Conservation (phyloP, 2,113 vertebrate species). For the Rattus rattus region DNA sequence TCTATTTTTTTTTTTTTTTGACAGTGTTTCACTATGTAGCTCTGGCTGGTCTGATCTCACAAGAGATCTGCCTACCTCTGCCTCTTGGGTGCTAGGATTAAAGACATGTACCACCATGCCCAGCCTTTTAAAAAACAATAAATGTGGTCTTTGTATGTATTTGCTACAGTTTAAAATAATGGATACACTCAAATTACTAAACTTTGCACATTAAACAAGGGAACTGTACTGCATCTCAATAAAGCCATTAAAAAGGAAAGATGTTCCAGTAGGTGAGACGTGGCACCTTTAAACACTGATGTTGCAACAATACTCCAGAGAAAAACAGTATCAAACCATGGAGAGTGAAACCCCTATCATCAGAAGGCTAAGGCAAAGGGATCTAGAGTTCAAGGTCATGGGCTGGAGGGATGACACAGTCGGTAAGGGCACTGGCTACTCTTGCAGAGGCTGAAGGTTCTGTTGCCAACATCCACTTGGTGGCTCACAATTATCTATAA, state of each 20-base stretch:
- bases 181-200: not conserved
- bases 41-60: not conserved
- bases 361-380: not conserved
- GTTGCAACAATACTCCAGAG: not conserved
- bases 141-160: not conserved
- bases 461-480: not conserved
- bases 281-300: not conserved
- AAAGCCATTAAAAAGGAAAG: not conserved
- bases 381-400: not conserved
- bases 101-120: not conserved
- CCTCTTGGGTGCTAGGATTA: not conserved
- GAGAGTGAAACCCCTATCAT: not conserved
- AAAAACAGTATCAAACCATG: not conserved
- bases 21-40: not conserved
- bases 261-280: not conserved
- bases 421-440: not conserved
- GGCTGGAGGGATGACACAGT: not conserved
- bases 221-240: not conserved
- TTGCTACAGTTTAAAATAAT: not conserved
- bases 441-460: not conserved
- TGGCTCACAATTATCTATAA: not conserved
- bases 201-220: not conserved
- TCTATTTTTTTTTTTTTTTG: not conserved
- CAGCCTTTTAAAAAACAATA: not conserved
- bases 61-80: not conserved